phyloP scores from a whole-genome alignment of 2,797 vertebrate species.

The Neoniphon sammara region DNA sequence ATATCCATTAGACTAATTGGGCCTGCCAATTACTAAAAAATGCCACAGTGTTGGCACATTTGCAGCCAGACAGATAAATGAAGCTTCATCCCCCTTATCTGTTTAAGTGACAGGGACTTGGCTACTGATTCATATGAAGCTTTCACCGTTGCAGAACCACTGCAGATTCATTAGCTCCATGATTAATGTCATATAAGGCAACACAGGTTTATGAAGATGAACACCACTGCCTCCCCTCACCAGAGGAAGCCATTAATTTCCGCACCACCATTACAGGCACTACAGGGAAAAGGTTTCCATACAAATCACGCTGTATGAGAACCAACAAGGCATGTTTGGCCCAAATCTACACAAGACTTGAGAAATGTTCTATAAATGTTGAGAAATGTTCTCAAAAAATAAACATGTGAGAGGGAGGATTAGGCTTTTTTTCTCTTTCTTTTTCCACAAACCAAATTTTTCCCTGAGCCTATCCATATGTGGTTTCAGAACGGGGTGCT shows the following conservation, averaged over 20 bases:
- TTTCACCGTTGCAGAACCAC: slow-evolving; percentile 13
- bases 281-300: slow-evolving; percentile 59
- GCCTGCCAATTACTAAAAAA: not conserved
- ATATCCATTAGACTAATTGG: not conserved
- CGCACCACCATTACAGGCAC: slow-evolving; percentile 61
- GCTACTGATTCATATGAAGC: slow-evolving; percentile 7
- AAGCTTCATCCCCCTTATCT: slow-evolving; percentile 38
- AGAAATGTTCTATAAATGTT: slow-evolving; percentile 59
- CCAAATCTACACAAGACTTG: slow-evolving; percentile 38
- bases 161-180: slow-evolving; percentile 55
- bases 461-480: slow-evolving; percentile 60
- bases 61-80: slow-evolving; percentile 33
- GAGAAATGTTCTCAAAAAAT: slow-evolving; percentile 64
- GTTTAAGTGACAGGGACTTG: slow-evolving; percentile 31
- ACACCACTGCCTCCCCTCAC: slow-evolving; percentile 52
- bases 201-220: slow-evolving; percentile 47
- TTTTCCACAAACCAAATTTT: slow-evolving; percentile 37
- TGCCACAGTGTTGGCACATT: slow-evolving; percentile 7
- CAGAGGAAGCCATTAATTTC: slow-evolving; percentile 71
- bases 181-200: slow-evolving; percentile 58
- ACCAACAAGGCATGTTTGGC: slow-evolving; percentile 48
- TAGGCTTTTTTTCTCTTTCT: slow-evolving; percentile 7
- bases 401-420: slow-evolving; percentile 63
- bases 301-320: slow-evolving; percentile 53
- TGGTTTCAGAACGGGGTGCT: slow-evolving; percentile 33